phyloP scores from a whole-genome alignment of 2,888 invertebrate genomes.

The Ariolimax columbianus region DNA sequence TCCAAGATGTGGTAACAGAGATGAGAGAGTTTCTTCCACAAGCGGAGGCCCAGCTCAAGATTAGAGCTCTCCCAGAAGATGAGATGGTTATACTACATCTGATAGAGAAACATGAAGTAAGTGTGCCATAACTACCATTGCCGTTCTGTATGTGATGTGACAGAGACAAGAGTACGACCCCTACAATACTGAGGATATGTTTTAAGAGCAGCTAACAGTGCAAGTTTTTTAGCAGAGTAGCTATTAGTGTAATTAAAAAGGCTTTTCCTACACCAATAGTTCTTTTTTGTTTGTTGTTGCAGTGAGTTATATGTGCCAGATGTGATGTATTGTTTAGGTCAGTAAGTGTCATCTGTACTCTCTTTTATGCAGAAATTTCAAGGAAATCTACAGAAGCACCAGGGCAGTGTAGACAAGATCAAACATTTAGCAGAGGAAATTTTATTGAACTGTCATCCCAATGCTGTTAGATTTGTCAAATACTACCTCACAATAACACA shows the following conservation, averaged over 20 bases:
- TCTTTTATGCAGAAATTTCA: conserved; percentile 73
- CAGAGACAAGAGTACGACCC: too few relatives aligned
- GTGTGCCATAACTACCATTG: neutral
- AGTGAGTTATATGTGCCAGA: neutral
- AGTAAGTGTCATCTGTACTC: too few relatives aligned
- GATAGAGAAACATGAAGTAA: conserved; percentile 77
- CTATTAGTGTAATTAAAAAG: too few relatives aligned
- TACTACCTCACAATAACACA: conserved; percentile 79
- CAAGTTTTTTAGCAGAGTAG: too few relatives aligned
- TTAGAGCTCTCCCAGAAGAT: conserved; percentile 76
- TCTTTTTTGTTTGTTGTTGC: neutral
- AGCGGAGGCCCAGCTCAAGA: conserved; percentile 78
- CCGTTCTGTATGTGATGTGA: neutral
- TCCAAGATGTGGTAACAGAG: conserved; percentile 76
- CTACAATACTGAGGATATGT: too few relatives aligned
- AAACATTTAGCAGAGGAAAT: conserved; percentile 76
- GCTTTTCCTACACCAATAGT: neutral
- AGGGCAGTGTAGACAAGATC: conserved; percentile 76
- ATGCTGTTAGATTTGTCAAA: conserved; percentile 78
- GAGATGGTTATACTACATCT: conserved; percentile 76
- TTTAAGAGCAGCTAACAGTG: too few relatives aligned
- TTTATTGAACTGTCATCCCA: conserved; percentile 76
- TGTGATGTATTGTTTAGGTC: too few relatives aligned
- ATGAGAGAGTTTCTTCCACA: conserved; percentile 78
- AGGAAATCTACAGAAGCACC: conserved; percentile 74